phyloP scores from a whole-genome alignment of 2,113 vertebrate genomes.

The Aphyosemion australe region DNA sequence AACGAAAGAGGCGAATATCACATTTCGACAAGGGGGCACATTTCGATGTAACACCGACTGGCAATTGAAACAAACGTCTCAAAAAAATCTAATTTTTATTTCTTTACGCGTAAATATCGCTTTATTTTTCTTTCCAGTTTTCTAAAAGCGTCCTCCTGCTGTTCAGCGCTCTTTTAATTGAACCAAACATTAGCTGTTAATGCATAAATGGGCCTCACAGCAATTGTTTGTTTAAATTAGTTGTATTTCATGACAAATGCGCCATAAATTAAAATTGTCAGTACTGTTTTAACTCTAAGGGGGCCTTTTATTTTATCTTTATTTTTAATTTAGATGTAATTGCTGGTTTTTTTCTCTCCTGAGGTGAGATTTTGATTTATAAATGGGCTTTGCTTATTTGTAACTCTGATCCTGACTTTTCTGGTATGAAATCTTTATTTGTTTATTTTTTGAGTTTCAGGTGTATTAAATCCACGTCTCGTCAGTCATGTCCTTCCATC shows the following conservation, averaged over 20 bases:
- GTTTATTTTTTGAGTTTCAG: not conserved
- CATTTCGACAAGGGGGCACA: too few species aligned
- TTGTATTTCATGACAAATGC: not conserved
- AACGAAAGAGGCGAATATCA: too few species aligned
- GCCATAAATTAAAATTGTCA: too few species aligned
- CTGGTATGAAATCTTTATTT: not conserved
- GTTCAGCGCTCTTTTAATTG: not conserved
- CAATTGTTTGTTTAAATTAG: not conserved
- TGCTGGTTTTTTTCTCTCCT: not conserved
- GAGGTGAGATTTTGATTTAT: not conserved
- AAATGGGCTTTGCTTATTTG: not conserved
- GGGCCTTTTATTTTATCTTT: too few species aligned
- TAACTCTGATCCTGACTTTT: not conserved
- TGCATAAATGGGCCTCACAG: not conserved
- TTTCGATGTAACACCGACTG: not conserved
- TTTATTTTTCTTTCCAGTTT: not conserved
- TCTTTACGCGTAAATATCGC: not conserved
- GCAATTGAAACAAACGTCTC: not conserved
- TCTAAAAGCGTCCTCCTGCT: too few species aligned
- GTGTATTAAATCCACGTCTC: not conserved
- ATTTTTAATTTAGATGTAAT: not conserved
- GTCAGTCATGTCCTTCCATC: conserved; percentile 89
- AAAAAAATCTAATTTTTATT: not conserved
- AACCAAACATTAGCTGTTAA: not conserved
- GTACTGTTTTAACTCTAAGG: too few species aligned